Conservation (phyloP, 37 sponge, comb jelly and placozoan species). For the Diacarnus erythraeanus region DNA sequence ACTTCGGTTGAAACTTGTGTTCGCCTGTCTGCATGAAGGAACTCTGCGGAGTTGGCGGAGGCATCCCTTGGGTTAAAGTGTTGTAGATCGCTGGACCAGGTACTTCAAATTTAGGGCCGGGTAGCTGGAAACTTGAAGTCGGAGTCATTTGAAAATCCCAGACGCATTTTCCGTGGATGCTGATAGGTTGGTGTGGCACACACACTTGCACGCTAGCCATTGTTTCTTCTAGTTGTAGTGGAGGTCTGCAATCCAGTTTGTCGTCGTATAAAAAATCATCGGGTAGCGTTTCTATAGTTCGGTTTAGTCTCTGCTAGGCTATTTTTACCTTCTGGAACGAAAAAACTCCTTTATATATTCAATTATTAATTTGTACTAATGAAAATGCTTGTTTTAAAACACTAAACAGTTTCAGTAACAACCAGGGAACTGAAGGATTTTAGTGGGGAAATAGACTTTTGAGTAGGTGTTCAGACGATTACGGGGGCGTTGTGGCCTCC, state of each 20-base stretch:
- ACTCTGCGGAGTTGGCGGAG: background rate
- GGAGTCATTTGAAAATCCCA: conserved; percentile 42
- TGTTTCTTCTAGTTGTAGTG: background rate
- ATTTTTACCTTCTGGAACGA: background rate
- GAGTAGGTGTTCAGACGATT: conserved; percentile 12
- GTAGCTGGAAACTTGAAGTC: background rate
- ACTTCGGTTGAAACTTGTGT: conserved; percentile 18
- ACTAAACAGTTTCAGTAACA: conserved; percentile 14
- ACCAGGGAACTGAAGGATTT: background rate
- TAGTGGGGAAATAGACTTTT: background rate
- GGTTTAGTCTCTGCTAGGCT: too few species aligned
- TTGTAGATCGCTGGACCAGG: background rate
- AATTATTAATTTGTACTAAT: background rate
- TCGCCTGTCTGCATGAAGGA: background rate
- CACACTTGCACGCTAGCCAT: conserved; percentile 52
- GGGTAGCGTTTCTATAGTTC: too few species aligned
- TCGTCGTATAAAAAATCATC: too few species aligned
- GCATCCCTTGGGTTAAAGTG: background rate
- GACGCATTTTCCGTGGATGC: conserved; percentile 33
- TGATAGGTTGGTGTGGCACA: conserved; percentile 21
- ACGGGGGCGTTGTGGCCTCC: conserved; percentile 20
- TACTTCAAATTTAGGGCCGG: conserved; percentile 15
- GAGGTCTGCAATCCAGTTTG: conserved; percentile 25
- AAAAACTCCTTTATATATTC: background rate
- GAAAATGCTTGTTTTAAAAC: conserved; percentile 1